These are phyloP conservation scores for Microhierax caerulescens DNA, from an alignment of 2,797 vertebrate species.

Conservation along the genomic window DNA sequence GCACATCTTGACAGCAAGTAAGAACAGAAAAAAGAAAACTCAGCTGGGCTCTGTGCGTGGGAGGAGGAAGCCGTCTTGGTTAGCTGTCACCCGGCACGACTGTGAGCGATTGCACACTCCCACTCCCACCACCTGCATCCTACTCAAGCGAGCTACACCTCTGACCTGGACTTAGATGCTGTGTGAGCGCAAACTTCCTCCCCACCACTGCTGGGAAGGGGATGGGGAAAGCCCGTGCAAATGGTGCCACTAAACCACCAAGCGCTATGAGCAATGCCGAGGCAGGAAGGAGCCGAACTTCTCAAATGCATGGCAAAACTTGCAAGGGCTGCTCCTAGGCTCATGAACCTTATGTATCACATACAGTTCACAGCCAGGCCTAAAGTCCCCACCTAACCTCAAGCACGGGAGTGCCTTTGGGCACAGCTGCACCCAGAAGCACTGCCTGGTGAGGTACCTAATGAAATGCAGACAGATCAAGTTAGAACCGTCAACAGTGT, in stretches of 20 bases:
- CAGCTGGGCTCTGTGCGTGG: conserved; percentile 27
- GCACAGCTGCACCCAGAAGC: not conserved
- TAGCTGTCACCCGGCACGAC: not conserved
- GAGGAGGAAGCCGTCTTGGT: conserved; percentile 60
- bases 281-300: conserved; percentile 1
- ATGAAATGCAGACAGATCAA: not conserved
- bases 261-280: not conserved
- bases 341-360: not conserved
- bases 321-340: not conserved
- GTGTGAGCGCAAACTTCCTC: not conserved
- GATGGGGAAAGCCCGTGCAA: not conserved
- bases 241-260: not conserved
- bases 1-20: not conserved
- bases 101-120: conserved; percentile 13
- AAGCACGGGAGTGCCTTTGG: not conserved
- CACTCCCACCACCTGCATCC: conserved; percentile 51
- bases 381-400: not conserved
- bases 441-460: not conserved
- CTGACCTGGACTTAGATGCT: not conserved
- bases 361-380: not conserved
- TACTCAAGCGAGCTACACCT: not conserved
- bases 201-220: not conserved
- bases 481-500: not conserved
- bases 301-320: not conserved
- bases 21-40: not conserved